Base-by-base conservation (phyloP, 2,888 invertebrate species). In the Phoenoteleia sp. region DNA sequence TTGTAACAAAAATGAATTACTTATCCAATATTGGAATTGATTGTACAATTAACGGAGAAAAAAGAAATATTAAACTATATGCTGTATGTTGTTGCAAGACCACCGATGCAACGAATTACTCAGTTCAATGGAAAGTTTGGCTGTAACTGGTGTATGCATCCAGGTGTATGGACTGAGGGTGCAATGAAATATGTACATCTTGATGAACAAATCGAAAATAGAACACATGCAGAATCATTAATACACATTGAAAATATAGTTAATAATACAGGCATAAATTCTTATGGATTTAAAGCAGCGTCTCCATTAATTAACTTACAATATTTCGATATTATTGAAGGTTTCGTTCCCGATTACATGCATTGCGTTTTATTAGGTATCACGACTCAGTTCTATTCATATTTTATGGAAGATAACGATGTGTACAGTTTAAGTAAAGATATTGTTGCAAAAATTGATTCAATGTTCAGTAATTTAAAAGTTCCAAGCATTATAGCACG, bases 341-440 rank as follows among this genome's bases (percentile, higher is more conserved):
- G n/a, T n/a, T n/a, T n/a, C 29, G 33, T 71, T 3, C 75, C 75
- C 13, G 80, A 84, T 62, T 42, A 36, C 17, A 84, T 86, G 86
- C 84, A 86, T 36, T 69, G 11, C 25, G 54, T 79, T 39, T 27
- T 71, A 9, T 45, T 85, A 36, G 81, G 80, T 11, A 7, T 81
- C 3, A 33, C 23, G 6, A 33, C 54, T 9, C 81, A 82, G 47
- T 83, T 85, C 67, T 27, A 27, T 19, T 3, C 5, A 6, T 47
- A 47, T 47, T 47, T 15, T 15, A 19, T 47, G 5, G 47, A 47
- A 47, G 47, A 15, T 4, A 17, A 11, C n/a, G n/a, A n/a, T n/a
- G n/a, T n/a, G n/a, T n/a, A n/a, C n/a, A n/a, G n/a, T n/a, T 15
- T 42, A n/a, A 42, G 7, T 42, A n/a, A 6, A 47, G 47, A 47